These are phyloP conservation scores for Omphaloscelis lunosa DNA, from an alignment of 2,888 invertebrate genomes.

Conservation along the genomic window DNA sequence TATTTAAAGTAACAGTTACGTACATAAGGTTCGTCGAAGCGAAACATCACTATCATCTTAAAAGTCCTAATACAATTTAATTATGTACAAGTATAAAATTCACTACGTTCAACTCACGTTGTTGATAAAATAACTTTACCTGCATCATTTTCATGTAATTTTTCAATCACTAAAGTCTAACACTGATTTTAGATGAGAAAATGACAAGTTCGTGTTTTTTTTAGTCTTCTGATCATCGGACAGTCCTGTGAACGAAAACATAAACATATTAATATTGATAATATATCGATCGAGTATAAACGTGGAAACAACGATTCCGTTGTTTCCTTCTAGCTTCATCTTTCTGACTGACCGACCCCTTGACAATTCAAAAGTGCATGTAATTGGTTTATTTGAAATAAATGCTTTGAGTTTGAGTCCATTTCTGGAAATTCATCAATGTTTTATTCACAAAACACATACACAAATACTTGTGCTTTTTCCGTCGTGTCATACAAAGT, in stretches of 20 bases:
- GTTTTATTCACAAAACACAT: not conserved
- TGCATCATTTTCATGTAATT: constrained; percentile 79
- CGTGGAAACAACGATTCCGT: not conserved
- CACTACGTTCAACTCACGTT: constrained; percentile 82
- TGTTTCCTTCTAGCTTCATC: too few relatives aligned
- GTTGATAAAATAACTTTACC: constrained; percentile 80
- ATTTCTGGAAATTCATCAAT: not conserved
- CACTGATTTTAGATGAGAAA: constrained; percentile 84
- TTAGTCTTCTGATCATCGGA: constrained; percentile 82
- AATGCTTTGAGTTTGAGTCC: too few relatives aligned
- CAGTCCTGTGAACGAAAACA: constrained; percentile 78
- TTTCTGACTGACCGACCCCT: too few relatives aligned
- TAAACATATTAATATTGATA: constrained; percentile 12
- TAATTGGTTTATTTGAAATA: too few relatives aligned
- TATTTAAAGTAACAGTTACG: constrained; percentile 86
- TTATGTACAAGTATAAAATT: constrained; percentile 89
- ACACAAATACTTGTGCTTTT: not conserved
- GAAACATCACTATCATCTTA: constrained; percentile 86
- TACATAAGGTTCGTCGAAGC: constrained; percentile 86
- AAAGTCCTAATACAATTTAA: constrained; percentile 81
- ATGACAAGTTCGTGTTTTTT: constrained; percentile 71
- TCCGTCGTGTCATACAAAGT: not conserved
- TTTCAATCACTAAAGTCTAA: constrained; percentile 82
- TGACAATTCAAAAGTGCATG: too few relatives aligned
- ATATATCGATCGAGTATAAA: not conserved